phyloP scores from a whole-genome alignment of 2,888 invertebrate species.

The Leucophenga maculata region DNA sequence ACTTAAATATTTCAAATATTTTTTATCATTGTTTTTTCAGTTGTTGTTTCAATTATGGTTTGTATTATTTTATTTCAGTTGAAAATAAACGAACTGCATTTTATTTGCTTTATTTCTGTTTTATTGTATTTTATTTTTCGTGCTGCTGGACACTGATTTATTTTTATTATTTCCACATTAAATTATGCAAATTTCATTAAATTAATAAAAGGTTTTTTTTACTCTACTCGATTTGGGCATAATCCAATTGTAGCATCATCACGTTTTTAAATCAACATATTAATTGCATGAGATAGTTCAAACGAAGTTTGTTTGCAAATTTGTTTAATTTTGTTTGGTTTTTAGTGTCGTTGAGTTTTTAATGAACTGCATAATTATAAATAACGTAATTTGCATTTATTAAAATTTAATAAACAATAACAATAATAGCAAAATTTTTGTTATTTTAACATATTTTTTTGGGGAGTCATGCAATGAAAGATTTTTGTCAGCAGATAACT shows the following conservation, averaged over 20 bases:
- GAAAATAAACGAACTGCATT: background rate
- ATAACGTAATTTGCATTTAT: slow-evolving; percentile 5
- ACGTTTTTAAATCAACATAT: slow-evolving; percentile 16
- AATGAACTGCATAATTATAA: slow-evolving; percentile 21
- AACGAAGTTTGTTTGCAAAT: background rate
- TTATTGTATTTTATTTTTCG: slow-evolving; percentile 1
- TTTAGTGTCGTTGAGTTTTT: slow-evolving; percentile 14
- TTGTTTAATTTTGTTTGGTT: background rate
- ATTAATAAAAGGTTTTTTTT: background rate
- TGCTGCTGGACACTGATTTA: background rate
- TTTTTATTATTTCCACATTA: background rate
- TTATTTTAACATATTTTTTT: too few relatives aligned
- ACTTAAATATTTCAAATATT: too few relatives aligned
- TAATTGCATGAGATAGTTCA: slow-evolving; percentile 19
- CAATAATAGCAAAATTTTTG: too few relatives aligned
- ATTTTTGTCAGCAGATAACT: too few relatives aligned
- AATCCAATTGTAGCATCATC: background rate
- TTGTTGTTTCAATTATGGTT: background rate
- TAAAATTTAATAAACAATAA: background rate
- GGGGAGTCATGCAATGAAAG: too few relatives aligned
- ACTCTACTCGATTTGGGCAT: background rate
- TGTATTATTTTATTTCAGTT: background rate
- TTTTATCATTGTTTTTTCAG: too few relatives aligned
- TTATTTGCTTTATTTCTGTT: background rate
- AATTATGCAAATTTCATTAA: slow-evolving; percentile 25